Evolutionary conservation across 2,888 invertebrate genomes (phyloP), one percentile per base, ranked within the genome.

Genomic region (Aromia moschata): DNA sequence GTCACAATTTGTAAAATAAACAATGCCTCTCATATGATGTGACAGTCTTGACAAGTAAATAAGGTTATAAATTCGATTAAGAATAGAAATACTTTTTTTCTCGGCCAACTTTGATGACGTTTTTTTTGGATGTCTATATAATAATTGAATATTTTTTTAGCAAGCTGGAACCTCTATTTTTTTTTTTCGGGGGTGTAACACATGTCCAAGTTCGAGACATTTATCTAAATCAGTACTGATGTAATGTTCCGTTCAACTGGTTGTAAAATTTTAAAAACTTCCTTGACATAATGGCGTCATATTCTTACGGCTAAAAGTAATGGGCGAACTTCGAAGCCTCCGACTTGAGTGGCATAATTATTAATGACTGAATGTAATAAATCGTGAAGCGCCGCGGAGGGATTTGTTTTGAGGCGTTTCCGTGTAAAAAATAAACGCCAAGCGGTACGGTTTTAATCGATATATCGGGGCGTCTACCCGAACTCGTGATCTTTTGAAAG

Each of bases 301-400:
- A 33, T 33, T 33, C 33, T 33, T 33, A 33, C 10, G n/a, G 33
- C 33, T 33, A 33, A 33, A 33, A 33, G 33, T 33, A 33, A 33
- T 33, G 33, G 25, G 2, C 33, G 33, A 33, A 33, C 10, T 33
- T 33, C n/a, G 11, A 33, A 33, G 7, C 33, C n/a, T 11, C 33
- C n/a, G 33, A 33, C 33, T 33, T 33, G 33, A 33, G 33, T 33
- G 33, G 33, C 33, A 33, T 33, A 33, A 33, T 33, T 33, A 33
- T 33, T 33, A 33, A 33, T 33, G 33, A 33, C 33, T 33, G 33
- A 33, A 33, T 11, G 33, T 33, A 33, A 33, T 33, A 33, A 33
- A 33, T 33, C 33, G 33, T 33, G 11, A 33, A 33, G n/a, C 33
- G 33, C 33, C n/a, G 5, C 33, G 33, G 3, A 11, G 33, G 33